These are phyloP conservation scores for Alloplasta piceator DNA, from an alignment of 2,888 invertebrate species.

Conservation along the genomic window DNA sequence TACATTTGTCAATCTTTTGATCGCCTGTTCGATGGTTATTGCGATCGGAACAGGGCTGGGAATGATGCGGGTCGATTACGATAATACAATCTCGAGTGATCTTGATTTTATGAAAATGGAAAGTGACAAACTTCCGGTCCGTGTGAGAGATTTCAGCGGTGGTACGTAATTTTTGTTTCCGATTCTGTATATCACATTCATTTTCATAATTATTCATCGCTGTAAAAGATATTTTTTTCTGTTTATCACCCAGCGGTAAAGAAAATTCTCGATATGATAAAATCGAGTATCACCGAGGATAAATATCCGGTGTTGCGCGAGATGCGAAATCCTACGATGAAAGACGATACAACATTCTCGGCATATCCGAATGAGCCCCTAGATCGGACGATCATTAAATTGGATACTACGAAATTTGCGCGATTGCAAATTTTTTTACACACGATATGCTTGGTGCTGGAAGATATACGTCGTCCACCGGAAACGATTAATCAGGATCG, in stretches of 20 bases:
- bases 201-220: not conserved
- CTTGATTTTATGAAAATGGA: conserved; percentile 31
- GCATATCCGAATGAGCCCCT: not conserved
- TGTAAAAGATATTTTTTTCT: not conserved
- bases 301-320: not conserved
- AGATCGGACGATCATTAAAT: not conserved
- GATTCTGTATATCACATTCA: not conserved
- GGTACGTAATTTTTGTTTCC: conserved; percentile 24
- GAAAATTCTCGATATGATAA: conserved; percentile 22
- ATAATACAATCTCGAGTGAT: conserved; percentile 9
- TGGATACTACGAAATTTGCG: conserved; percentile 2
- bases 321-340: not conserved
- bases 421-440: conserved; percentile 45
- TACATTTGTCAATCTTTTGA: conserved; percentile 32
- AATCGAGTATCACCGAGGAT: not conserved
- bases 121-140: conserved; percentile 26
- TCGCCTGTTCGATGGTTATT: conserved; percentile 47
- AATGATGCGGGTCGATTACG: not conserved
- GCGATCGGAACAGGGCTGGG: conserved; percentile 40
- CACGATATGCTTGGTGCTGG: conserved; percentile 44
- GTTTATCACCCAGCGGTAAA: conserved; percentile 10
- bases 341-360: not conserved
- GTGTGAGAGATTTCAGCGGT: conserved; percentile 33
- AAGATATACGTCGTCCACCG: conserved; percentile 25
- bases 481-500: not conserved